Base-by-base conservation (phyloP, 2,797 vertebrate species). In the Pseudochirops corinnae region DNA sequence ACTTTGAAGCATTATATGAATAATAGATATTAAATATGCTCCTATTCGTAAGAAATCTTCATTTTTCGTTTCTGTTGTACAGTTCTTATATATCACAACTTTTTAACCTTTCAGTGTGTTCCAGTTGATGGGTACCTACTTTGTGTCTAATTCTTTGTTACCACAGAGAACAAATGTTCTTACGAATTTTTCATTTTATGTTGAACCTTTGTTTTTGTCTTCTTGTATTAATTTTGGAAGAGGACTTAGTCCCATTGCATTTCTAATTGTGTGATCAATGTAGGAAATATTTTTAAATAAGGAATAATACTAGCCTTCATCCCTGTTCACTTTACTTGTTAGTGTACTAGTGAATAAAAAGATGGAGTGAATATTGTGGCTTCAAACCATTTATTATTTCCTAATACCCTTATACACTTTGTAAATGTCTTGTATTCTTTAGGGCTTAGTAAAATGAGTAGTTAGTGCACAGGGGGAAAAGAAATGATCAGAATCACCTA, bases 361-460 rank as follows among this genome's bases (percentile, higher is more conserved):
- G n/a, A 74, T 67, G 13, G 95, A 94, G 56, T 74, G 28, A 92
- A 94, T 29, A 90, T 96, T 95, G 93, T 95, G 94, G 26, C 95
- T 94, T 96, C 94, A 50, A 92, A 90, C 16, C 52, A 96, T 18
- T 95, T 31, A 67, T 95, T 31, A 67, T 95, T 62, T 60, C 92
- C 33, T 95, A 21, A 92, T 28, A n/a, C 50, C 14, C 46, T 95
- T 56, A 56, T 57, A 74, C 7, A 93, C 93, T 31, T 90, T 95
- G 94, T 94, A 62, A 93, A 94, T 91, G 26, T 93, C 21, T 94
- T 90, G 14, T n/a, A 92, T 7, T n/a, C n/a, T 55, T 90, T 39
- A 90, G 14, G n/a, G 21, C 46, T 97, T 58, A 95, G 94, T 92
- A 95, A 97, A 97, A 95, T 24, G 6, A 94, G 92, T 56, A 21